Evolutionary conservation across 1,140 invertebrate species (phyloP), one percentile per base, ranked within the genome.

Genomic region (Oscheius sp.): DNA sequence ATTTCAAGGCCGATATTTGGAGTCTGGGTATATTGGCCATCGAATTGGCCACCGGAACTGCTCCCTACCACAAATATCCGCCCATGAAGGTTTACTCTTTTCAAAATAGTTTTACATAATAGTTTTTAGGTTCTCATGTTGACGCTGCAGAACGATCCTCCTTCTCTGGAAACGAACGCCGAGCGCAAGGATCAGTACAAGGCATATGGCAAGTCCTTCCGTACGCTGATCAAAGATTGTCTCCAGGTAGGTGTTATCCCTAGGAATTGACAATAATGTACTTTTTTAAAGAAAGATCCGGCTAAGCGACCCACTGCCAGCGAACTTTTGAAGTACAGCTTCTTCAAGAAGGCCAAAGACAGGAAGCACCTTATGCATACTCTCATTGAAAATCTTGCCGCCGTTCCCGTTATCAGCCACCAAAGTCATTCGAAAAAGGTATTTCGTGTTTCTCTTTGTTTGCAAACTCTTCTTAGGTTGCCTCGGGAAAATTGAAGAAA

Each of bases 271-370:
- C 10, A 63, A 0, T 13, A 26, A 20, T 42, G n/a, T 10, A 31
- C 29, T 32, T 20, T n/a, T 70, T 83, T 80, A 59, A 36, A 82
- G 78, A 97, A 97, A 86, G 93, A 96, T 86, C 92, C 94, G 15
- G 88, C 91, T 3, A 97, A 95, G 85, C 89, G 94, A 70, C 95
- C 95, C 15, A 94, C 95, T 10, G 95, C 97, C 32, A 92, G 92
- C n/a, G 95, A 99, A 87, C 87, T 99, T 36, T 86, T 99, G 10
- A 99, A 99, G 85, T 93, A 99, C 87, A 92, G 94, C 3, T 99
- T 99, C 87, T 98, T 99, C 86, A 98, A 95, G 85, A 99, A 99
- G 87, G 93, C 94, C 2, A 99, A 98, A 87, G 96, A 99, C 85
- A 92, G 92, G 78, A 92, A 93, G 81, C 97, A 94, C 86, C 87